phyloP scores from a whole-genome alignment of 1,140 invertebrate genomes.

The Tetraneura akinire region DNA sequence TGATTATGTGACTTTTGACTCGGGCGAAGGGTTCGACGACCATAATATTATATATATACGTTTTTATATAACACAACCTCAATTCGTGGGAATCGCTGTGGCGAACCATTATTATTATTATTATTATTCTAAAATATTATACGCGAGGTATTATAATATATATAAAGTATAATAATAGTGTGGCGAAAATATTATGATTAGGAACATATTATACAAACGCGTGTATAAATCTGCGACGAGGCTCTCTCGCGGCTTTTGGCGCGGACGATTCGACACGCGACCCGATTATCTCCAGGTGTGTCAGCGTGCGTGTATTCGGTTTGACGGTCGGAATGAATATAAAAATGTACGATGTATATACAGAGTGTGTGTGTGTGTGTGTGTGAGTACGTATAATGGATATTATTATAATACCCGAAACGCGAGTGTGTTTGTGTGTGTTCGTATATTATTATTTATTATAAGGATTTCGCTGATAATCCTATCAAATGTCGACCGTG shows the following conservation, averaged over 20 bases:
- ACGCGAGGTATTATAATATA: neutral
- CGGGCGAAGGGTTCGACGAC: neutral
- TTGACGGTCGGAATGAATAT: neutral
- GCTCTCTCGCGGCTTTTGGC: neutral
- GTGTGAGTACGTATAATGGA: too few relatives aligned
- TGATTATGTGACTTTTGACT: slow-evolving; percentile 41
- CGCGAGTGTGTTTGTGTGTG: neutral
- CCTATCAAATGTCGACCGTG: slow-evolving; percentile 45
- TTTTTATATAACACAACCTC: slow-evolving; percentile 38
- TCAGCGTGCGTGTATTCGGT: neutral
- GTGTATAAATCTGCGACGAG: too few relatives aligned
- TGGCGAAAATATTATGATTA: slow-evolving; percentile 43
- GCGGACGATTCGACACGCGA: slow-evolving; percentile 44
- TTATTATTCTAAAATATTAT: too few relatives aligned
- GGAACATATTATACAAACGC: neutral
- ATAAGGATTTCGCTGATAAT: slow-evolving; percentile 42
- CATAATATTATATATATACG: too few relatives aligned
- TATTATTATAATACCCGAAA: too few relatives aligned
- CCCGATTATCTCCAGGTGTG: slow-evolving; percentile 49
- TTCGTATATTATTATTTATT: too few relatives aligned
- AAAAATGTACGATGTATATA: too few relatives aligned
- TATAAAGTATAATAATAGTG: neutral
- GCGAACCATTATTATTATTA: slow-evolving; percentile 26
- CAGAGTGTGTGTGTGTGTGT: too few relatives aligned
- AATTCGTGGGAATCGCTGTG: slow-evolving; percentile 40